Evolutionary conservation across 2,797 vertebrate species (phyloP).

Genomic region (Myiotriccus ornatus): DNA sequence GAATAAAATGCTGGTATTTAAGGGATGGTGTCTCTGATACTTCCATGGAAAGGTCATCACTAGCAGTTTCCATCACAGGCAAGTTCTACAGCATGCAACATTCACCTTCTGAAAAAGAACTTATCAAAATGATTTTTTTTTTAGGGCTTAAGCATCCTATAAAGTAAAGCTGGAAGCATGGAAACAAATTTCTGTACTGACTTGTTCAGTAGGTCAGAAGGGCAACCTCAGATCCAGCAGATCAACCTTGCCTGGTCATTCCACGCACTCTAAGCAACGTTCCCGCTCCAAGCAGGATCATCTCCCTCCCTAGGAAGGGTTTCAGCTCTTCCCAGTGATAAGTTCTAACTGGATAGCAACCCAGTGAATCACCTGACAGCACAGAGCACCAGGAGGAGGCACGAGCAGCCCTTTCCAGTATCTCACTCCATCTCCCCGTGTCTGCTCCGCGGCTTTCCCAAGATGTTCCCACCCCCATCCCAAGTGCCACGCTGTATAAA

Average conservation of each 20-base stretch:
- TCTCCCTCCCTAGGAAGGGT: background rate
- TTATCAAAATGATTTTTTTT: background rate
- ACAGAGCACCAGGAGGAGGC: background rate
- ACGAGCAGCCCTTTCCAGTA: background rate
- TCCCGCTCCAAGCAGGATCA: background rate
- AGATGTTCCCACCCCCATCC: background rate
- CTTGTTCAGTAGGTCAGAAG: accelerated
- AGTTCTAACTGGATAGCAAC: background rate
- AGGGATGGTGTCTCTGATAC: background rate
- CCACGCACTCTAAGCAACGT: accelerated
- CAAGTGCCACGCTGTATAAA: background rate
- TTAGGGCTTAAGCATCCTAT: background rate
- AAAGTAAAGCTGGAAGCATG: accelerated
- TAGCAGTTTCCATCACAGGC: background rate
- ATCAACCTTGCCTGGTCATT: background rate
- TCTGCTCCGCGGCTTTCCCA: background rate
- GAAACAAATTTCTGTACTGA: background rate
- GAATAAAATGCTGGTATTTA: background rate
- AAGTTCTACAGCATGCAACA: too few relatives aligned
- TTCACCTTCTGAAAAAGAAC: background rate
- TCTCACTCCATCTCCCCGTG: background rate
- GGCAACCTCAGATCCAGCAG: background rate
- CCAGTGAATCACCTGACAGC: background rate
- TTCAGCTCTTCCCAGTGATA: background rate
- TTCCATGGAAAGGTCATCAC: background rate